Conservation (phyloP, 1,140 invertebrate species). For the Solenopsis fugax region DNA sequence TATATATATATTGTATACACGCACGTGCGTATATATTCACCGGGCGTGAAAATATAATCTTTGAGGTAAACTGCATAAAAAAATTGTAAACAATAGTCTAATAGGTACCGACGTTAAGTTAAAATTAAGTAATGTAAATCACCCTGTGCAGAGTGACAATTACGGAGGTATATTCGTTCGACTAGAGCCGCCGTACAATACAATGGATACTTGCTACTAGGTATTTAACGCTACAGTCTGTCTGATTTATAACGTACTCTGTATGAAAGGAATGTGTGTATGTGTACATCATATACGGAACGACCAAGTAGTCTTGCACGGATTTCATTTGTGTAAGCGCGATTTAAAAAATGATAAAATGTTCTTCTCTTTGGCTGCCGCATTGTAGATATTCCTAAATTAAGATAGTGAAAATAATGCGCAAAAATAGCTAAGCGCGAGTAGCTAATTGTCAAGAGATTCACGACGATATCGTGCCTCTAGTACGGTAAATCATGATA, state of each 20-base stretch:
- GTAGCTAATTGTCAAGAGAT: neutral
- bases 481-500: neutral
- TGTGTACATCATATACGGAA: constrained; percentile 8
- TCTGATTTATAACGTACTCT: constrained; percentile 34
- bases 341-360: constrained; percentile 33
- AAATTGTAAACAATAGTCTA: constrained; percentile 79
- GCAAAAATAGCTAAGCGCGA: neutral
- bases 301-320: constrained; percentile 4
- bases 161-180: constrained; percentile 84
- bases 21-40: constrained; percentile 23
- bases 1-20: constrained; percentile 37
- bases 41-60: constrained; percentile 70
- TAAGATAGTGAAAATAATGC: constrained; percentile 4
- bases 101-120: constrained; percentile 85
- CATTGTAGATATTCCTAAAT: constrained; percentile 33
- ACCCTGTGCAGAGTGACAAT: constrained; percentile 65
- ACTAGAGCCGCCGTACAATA: constrained; percentile 85
- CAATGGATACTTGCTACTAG: constrained; percentile 78
- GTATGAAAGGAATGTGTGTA: constrained; percentile 31
- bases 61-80: constrained; percentile 79
- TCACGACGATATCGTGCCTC: neutral
- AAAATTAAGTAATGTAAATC: constrained; percentile 84
- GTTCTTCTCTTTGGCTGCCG: constrained; percentile 43
- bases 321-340: constrained; percentile 12
- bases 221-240: constrained; percentile 24